Evolutionary conservation across 92 coral and sea anemone genomes (phyloP).

Genomic region (Phenganax subtilis): DNA sequence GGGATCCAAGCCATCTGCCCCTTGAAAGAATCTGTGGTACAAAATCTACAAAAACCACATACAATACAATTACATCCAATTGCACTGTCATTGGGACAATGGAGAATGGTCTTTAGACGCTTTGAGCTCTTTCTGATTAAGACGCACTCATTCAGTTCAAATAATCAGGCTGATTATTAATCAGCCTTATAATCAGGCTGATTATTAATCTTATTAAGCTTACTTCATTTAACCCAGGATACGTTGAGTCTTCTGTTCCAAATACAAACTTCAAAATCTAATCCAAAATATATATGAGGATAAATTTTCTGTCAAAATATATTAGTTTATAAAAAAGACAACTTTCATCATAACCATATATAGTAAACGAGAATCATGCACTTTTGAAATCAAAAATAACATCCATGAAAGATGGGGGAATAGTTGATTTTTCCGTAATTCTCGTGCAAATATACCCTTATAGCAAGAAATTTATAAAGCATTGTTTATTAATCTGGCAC

Average conservation of each 20-base stretch:
- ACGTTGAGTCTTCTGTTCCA: slow-evolving; percentile 37
- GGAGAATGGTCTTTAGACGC: neutral
- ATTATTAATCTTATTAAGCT: neutral
- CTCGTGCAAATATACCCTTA: neutral
- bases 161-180: neutral
- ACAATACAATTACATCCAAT: neutral
- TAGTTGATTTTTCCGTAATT: too few species aligned
- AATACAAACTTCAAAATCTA: slow-evolving; percentile 40
- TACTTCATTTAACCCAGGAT: slow-evolving; percentile 28
- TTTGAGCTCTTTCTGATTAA: neutral
- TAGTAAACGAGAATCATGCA: too few species aligned
- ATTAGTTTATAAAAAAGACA: too few species aligned
- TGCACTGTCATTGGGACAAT: neutral
- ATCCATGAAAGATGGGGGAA: too few species aligned
- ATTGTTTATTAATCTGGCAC: neutral
- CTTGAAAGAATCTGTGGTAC: slow-evolving; percentile 60
- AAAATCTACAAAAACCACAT: slow-evolving; percentile 45
- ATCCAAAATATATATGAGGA: neutral
- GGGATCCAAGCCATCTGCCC: slow-evolving; percentile 48
- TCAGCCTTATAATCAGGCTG: neutral
- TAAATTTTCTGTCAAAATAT: neutral
- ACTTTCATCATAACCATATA: too few species aligned
- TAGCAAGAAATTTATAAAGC: neutral
- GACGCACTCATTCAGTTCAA: neutral
- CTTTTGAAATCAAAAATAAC: too few species aligned